Evolutionary conservation across 2,888 invertebrate genomes (phyloP).

Genomic region (Subacronicta megacephala): DNA sequence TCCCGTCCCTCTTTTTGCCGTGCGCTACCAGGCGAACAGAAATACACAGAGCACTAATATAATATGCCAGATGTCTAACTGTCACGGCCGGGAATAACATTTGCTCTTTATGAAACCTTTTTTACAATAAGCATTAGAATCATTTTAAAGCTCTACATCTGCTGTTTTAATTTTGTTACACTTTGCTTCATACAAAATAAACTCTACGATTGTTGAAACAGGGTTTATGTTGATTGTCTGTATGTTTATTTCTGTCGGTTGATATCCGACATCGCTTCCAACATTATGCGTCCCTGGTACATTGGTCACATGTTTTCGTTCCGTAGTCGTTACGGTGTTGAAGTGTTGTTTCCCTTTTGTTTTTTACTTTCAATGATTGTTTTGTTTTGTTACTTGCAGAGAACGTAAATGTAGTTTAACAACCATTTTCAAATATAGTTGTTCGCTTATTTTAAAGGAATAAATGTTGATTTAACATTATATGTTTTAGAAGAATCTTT

Average conservation of each 20-base stretch:
- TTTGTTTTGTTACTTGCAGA: background rate
- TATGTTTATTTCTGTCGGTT: background rate
- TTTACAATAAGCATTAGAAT: slow-evolving; percentile 2
- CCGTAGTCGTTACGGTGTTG: slow-evolving; percentile 59
- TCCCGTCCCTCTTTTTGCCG: slow-evolving; percentile 69
- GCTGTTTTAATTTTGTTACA: background rate
- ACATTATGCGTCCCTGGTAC: slow-evolving; percentile 64
- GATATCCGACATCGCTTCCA: slow-evolving; percentile 25
- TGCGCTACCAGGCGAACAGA: slow-evolving; percentile 67
- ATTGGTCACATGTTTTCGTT: slow-evolving; percentile 71
- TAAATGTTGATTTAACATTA: too few relatives aligned
- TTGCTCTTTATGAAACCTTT: slow-evolving; percentile 15
- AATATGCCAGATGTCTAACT: slow-evolving; percentile 13
- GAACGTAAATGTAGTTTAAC: slow-evolving; percentile 20
- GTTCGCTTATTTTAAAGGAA: slow-evolving; percentile 8
- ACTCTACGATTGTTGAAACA: slow-evolving; percentile 28
- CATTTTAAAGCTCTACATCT: slow-evolving; percentile 12
- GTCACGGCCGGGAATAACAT: slow-evolving; percentile 10
- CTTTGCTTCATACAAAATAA: background rate
- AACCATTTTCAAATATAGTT: background rate
- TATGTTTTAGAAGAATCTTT: too few relatives aligned
- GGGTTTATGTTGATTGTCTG: slow-evolving; percentile 33
- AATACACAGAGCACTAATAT: slow-evolving; percentile 32
- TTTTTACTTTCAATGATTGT: slow-evolving; percentile 39
- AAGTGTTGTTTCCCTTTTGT: slow-evolving; percentile 29